Evolutionary conservation across 64 coral and sea anemone genomes (phyloP), one percentile per base, ranked within the genome.

Genomic region (Orbicella faveolata): DNA sequence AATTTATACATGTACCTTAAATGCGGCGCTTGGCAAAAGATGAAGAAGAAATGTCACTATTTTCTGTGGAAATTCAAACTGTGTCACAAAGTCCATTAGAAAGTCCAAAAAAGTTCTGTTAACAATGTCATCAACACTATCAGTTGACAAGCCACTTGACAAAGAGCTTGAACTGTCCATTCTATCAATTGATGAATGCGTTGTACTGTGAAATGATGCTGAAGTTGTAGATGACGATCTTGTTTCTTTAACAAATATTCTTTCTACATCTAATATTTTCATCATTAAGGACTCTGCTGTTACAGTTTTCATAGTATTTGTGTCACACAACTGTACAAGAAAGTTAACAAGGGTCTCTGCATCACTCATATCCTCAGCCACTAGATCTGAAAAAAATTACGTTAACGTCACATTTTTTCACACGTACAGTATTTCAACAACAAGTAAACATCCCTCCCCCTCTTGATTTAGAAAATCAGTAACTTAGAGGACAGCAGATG

Each of bases 21-120:
- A 99, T 33, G 93, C 75, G 74, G 77, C 61, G 80, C 79, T 92
- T 36, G 97, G 97, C 23, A 99, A 86, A 44, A 99, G 78, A 81
- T 99, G 97, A 7, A 99, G 92, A 61, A 99, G 87, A 99, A 99
- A 99, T 66, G 97, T 99, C n/a, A 99, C 93, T 83, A 96, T 83
- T 88, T 94, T 99, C 76, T 99, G 90, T 57, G 97, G 97, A 57
- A 99, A 99, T 48, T 99, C 97, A 75, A 93, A 88, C 77, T 98
- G 95, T 65, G 94, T 95, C 75, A 98, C 94, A 95, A 95, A 89
- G 90, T 95, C 92, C 88, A 98, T 92, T 61, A 98, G 92, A 68
- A 95, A 98, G 23, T 98, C 94, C 36, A 95, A 83, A 84, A 92
- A 95, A 67, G 91, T 96, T 87, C 54, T 83, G 80, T 96, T 86